Conservation (phyloP, 1,140 invertebrate species). For the Drosophila persimilis region DNA sequence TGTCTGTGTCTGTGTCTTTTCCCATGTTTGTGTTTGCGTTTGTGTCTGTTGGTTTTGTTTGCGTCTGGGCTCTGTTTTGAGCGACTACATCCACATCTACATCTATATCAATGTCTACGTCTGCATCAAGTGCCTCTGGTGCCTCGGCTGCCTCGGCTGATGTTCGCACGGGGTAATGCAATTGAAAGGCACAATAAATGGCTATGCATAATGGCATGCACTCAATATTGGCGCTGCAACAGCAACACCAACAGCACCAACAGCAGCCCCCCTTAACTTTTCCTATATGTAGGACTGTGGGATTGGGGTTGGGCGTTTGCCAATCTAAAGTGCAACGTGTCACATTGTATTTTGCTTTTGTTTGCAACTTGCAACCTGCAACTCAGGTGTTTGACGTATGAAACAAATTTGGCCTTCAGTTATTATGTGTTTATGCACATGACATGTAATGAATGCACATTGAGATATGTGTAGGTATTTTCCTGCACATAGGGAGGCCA, state of each 20-base stretch:
- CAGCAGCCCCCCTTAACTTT: too few relatives aligned
- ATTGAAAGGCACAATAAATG: conserved; percentile 68
- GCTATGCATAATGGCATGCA: conserved; percentile 65
- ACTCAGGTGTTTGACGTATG: conserved; percentile 58
- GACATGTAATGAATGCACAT: conserved; percentile 11
- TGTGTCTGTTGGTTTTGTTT: conserved; percentile 47
- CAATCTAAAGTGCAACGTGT: conserved; percentile 54
- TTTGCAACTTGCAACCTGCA: conserved; percentile 33
- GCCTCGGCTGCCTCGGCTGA: too few relatives aligned
- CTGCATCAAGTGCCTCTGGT: conserved; percentile 30
- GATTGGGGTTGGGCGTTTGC: conserved; percentile 10
- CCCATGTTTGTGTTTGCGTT: conserved; percentile 17
- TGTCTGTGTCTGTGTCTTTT: conserved; percentile 24
- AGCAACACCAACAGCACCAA: background rate
- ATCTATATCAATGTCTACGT: conserved; percentile 30
- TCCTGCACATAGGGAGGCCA: conserved; percentile 15
- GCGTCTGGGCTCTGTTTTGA: conserved; percentile 23
- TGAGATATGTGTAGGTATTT: too few relatives aligned
- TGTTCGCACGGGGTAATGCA: conserved; percentile 43
- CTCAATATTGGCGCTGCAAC: conserved; percentile 40
- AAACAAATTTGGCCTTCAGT: conserved; percentile 34
- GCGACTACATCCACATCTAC: conserved; percentile 23
- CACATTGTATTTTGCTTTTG: conserved; percentile 49
- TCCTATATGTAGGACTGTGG: background rate
- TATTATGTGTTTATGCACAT: conserved; percentile 41